Percentiles rank a stretch among this genome's conserved stretches.
Conservation (phyloP, 2,797 vertebrate species). For the Peromyscus attwateri region DNA sequence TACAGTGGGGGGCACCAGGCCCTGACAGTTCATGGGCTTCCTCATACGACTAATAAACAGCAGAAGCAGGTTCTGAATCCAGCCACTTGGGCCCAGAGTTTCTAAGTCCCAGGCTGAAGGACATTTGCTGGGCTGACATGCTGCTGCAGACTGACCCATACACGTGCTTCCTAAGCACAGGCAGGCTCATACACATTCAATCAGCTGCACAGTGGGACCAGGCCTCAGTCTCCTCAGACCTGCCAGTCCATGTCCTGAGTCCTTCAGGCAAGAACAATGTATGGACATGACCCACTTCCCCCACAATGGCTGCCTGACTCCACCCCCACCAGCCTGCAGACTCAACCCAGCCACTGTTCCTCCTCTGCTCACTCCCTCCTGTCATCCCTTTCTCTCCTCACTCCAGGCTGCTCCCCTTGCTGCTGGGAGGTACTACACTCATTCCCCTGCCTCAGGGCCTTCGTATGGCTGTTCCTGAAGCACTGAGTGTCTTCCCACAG, state of each 20-base stretch:
- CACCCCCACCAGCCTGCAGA: neutral
- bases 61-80: neutral
- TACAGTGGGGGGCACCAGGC: too few relatives aligned
- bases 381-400: too few relatives aligned
- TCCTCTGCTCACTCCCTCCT: neutral
- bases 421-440: neutral
- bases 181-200: neutral
- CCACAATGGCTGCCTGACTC: neutral
- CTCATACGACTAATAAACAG: neutral
- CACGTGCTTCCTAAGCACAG: neutral
- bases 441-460: neutral
- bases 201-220: neutral
- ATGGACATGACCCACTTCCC: neutral
- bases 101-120: neutral
- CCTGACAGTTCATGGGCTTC: neutral
- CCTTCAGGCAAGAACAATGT: neutral
- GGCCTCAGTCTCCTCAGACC: neutral
- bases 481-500: neutral
- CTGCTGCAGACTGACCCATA: too few relatives aligned
- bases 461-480: neutral
- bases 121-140: neutral
- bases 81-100: neutral
- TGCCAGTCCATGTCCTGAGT: neutral
- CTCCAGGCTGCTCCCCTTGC: neutral
- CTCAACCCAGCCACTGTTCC: neutral